Conservation (phyloP, 1,140 invertebrate genomes). For the Micrasema longulum region DNA sequence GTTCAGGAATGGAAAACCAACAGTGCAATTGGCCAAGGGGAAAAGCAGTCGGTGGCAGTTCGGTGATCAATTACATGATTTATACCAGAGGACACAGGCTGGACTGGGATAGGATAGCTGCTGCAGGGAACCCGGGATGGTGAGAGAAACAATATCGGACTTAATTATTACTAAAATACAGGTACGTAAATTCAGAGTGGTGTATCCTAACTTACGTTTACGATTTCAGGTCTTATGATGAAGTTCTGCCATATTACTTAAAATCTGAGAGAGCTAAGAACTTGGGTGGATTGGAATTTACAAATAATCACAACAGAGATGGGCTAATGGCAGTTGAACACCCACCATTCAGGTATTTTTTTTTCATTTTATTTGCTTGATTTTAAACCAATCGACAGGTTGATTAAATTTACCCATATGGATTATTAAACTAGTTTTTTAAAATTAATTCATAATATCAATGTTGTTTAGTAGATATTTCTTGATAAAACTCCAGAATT, state of each 20-base stretch:
- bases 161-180: too few species aligned
- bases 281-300: conserved; percentile 63
- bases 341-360: conserved; percentile 65
- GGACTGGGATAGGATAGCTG: conserved; percentile 83
- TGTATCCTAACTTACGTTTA: neutral
- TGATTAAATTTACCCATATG: too few species aligned
- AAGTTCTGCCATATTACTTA: conserved; percentile 73
- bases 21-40: conserved; percentile 73
- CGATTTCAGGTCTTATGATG: conserved; percentile 73
- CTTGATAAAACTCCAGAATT: too few species aligned
- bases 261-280: conserved; percentile 66
- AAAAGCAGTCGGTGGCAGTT: conserved; percentile 78
- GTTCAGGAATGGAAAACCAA: conserved; percentile 66
- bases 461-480: too few species aligned
- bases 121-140: conserved; percentile 75
- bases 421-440: too few species aligned
- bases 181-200: neutral
- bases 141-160: too few species aligned
- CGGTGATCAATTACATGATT: conserved; percentile 89
- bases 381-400: neutral
- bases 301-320: conserved; percentile 68
- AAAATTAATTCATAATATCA: too few species aligned
- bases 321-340: conserved; percentile 70
- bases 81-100: conserved; percentile 83
- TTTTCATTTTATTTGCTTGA: neutral